These are phyloP conservation scores for Micromussa lordhowensis DNA, from an alignment of 92 coral and sea anemone species.

Conservation along the genomic window DNA sequence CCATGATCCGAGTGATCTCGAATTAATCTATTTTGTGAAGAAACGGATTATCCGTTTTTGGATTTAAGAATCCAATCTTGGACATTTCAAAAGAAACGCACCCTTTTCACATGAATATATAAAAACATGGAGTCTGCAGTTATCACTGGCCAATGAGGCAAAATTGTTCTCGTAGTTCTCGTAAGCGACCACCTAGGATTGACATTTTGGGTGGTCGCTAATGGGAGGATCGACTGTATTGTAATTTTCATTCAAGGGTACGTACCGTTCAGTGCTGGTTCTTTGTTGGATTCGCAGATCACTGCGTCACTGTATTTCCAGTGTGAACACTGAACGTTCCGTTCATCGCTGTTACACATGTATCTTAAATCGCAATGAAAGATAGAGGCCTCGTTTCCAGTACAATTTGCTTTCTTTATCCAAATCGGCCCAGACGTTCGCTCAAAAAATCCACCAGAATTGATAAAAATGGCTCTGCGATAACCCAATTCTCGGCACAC, in stretches of 20 bases:
- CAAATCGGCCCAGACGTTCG: constrained; percentile 25
- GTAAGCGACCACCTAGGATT: too few relatives aligned
- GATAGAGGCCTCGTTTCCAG: constrained; percentile 44
- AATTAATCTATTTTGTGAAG: too few relatives aligned
- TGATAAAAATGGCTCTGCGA: constrained; percentile 22
- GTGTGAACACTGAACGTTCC: not conserved
- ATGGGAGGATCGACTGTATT: too few relatives aligned
- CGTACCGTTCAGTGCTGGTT: constrained; percentile 41
- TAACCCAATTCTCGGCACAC: constrained; percentile 41
- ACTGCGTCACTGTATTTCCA: constrained; percentile 1
- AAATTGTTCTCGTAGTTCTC: too few relatives aligned
- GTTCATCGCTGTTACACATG: not conserved
- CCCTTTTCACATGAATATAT: too few relatives aligned
- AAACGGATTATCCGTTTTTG: too few relatives aligned
- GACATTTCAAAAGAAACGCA: too few relatives aligned
- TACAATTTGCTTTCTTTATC: constrained; percentile 25
- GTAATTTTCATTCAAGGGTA: not conserved
- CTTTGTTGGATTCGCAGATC: constrained; percentile 31
- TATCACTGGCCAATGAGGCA: too few relatives aligned
- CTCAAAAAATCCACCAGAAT: constrained; percentile 4
- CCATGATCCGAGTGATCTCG: too few relatives aligned
- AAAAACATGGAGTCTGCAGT: too few relatives aligned
- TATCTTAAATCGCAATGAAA: constrained; percentile 19
- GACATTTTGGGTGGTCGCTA: too few relatives aligned
- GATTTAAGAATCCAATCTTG: too few relatives aligned